These are phyloP conservation scores for Pararge aegeria DNA, from an alignment of 1,140 invertebrate genomes.

Conservation along the genomic window DNA sequence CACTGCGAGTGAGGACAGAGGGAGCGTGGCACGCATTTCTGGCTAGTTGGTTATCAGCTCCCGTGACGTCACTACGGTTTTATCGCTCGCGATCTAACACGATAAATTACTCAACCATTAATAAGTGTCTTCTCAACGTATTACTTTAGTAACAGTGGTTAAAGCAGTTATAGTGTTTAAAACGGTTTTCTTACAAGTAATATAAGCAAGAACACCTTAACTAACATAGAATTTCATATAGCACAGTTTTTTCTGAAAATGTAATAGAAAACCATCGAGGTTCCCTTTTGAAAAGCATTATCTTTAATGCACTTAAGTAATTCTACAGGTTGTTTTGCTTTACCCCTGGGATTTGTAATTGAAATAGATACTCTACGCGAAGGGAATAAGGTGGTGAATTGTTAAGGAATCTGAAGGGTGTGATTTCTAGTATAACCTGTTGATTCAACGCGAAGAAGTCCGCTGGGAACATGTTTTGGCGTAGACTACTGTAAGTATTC, in stretches of 20 bases:
- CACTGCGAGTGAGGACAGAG: slow-evolving; percentile 59
- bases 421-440: slow-evolving; percentile 71
- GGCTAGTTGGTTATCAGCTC: slow-evolving; percentile 74
- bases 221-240: background rate
- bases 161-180: background rate
- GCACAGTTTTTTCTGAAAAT: slow-evolving; percentile 7
- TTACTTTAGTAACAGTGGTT: slow-evolving; percentile 8
- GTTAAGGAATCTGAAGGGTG: slow-evolving; percentile 52
- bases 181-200: too few relatives aligned
- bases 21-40: slow-evolving; percentile 73
- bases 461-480: slow-evolving; percentile 66
- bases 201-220: background rate
- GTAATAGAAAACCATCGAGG: slow-evolving; percentile 5
- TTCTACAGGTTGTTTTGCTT: slow-evolving; percentile 52
- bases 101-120: slow-evolving; percentile 26
- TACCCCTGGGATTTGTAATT: slow-evolving; percentile 33
- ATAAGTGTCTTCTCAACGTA: slow-evolving; percentile 6
- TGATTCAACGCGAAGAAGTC: slow-evolving; percentile 55
- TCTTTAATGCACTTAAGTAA: slow-evolving; percentile 28
- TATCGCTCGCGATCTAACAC: slow-evolving; percentile 44
- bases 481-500: slow-evolving; percentile 61
- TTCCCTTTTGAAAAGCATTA: slow-evolving; percentile 11
- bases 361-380: slow-evolving; percentile 52
- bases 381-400: slow-evolving; percentile 58
- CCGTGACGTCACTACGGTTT: slow-evolving; percentile 68